phyloP scores from a whole-genome alignment of 2,113 vertebrate genomes.

The Pachypanchax playfairii region DNA sequence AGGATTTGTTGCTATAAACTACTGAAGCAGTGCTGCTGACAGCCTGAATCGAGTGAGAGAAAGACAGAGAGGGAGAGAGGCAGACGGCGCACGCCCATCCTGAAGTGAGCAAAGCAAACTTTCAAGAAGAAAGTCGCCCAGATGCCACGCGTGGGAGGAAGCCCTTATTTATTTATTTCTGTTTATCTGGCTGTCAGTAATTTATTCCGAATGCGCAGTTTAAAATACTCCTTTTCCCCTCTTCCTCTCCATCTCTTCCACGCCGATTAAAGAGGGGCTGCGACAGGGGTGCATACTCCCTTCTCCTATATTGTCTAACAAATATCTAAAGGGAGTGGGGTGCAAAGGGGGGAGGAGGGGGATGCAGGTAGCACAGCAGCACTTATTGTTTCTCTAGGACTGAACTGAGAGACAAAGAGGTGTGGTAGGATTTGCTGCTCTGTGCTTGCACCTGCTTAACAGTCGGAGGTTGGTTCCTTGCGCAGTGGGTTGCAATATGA shows the following conservation, averaged over 20 bases:
- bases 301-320: slow-evolving; percentile 58
- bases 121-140: slow-evolving; percentile 77
- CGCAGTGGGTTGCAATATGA: slow-evolving; percentile 41
- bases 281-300: slow-evolving; percentile 49
- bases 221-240: slow-evolving; percentile 68
- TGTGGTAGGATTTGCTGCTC: slow-evolving; percentile 57
- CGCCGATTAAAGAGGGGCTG: slow-evolving; percentile 60
- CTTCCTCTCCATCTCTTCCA: slow-evolving; percentile 50
- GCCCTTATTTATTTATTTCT: slow-evolving; percentile 78
- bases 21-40: slow-evolving; percentile 29
- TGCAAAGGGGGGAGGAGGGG: neutral
- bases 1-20: slow-evolving; percentile 42
- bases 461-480: slow-evolving; percentile 54
- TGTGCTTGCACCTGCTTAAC: slow-evolving; percentile 58
- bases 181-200: slow-evolving; percentile 79
- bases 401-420: slow-evolving; percentile 66
- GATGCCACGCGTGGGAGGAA: slow-evolving; percentile 78
- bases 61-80: slow-evolving; percentile 30
- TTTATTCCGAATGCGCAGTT: slow-evolving; percentile 76
- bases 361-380: slow-evolving; percentile 46
- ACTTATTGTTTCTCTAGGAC: slow-evolving; percentile 55
- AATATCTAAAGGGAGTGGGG: slow-evolving; percentile 56
- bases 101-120: slow-evolving; percentile 79
- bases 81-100: slow-evolving; percentile 55
- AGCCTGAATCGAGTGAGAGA: slow-evolving; percentile 12